phyloP scores from a whole-genome alignment of 2,888 invertebrate genomes.

The Danaus chrysippus region DNA sequence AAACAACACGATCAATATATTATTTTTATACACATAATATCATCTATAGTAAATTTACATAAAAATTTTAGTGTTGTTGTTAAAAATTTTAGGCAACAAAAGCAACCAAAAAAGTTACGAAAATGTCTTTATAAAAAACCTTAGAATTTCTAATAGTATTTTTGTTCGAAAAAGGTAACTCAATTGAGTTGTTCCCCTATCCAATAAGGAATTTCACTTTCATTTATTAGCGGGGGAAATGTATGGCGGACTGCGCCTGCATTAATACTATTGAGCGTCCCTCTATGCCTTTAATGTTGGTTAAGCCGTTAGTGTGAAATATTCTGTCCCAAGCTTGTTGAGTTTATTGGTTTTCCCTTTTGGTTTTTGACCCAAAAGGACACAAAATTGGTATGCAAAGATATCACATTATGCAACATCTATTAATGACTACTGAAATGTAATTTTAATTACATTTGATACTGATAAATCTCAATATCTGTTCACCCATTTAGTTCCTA shows the following conservation, averaged over 20 bases:
- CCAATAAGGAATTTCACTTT: constrained; percentile 31
- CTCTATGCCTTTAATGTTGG: constrained; percentile 26
- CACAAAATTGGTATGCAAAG: background rate
- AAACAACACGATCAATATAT: too few relatives aligned
- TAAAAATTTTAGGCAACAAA: too few relatives aligned
- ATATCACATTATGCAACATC: background rate
- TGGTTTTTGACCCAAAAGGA: too few relatives aligned
- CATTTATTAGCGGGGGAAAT: constrained; percentile 32
- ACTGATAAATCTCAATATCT: too few relatives aligned
- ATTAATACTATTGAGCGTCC: constrained; percentile 25
- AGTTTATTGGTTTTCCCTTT: background rate
- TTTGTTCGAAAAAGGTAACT: constrained; percentile 19
- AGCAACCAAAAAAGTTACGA: background rate
- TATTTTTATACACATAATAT: too few relatives aligned
- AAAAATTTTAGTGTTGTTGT: too few relatives aligned
- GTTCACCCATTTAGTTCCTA: constrained; percentile 7
- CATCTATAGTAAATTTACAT: too few relatives aligned
- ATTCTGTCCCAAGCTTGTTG: constrained; percentile 15
- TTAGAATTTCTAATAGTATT: constrained; percentile 46
- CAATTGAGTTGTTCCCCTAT: constrained; percentile 28
- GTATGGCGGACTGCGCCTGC: constrained; percentile 24
- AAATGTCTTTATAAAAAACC: constrained; percentile 31
- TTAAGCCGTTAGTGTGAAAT: constrained; percentile 21
- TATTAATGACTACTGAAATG: constrained; percentile 18
- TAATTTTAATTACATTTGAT: background rate